Percentiles rank a stretch among this genome's conserved stretches.
These are phyloP conservation scores for Amphipoea oculea DNA, from an alignment of 2,888 invertebrate species.

Conservation along the genomic window DNA sequence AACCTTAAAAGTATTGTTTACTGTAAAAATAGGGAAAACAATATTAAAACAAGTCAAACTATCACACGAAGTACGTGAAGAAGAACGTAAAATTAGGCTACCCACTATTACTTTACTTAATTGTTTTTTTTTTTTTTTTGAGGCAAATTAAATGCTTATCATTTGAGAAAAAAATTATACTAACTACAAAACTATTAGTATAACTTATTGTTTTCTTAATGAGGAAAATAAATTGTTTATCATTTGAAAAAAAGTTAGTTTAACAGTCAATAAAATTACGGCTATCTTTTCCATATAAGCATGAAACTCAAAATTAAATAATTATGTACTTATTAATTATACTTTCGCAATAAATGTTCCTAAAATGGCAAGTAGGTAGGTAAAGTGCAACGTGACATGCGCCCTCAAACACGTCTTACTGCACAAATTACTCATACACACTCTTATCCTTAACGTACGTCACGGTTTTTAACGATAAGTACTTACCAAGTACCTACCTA, in stretches of 20 bases:
- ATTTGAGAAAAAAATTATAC: background rate
- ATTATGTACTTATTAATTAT: no score
- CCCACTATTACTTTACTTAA: no score
- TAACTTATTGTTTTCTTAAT: background rate
- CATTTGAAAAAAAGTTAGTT: background rate
- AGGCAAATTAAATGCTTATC: background rate
- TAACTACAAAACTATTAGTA: background rate
- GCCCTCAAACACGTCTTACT: background rate
- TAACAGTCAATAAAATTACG: background rate
- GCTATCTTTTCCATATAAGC: background rate
- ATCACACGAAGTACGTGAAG: no score
- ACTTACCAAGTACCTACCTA: conserved; percentile 19
- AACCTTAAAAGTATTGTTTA: background rate
- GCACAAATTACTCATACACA: conserved; percentile 36
- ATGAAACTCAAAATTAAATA: background rate
- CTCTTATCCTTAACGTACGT: conserved; percentile 36
- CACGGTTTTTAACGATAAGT: conserved; percentile 40
- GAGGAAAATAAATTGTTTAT: background rate
- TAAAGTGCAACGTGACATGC: background rate
- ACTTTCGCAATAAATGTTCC: conserved; percentile 16
- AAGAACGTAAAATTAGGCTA: no score
- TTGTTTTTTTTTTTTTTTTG: no score
- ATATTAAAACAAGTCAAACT: no score
- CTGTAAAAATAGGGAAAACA: background rate
- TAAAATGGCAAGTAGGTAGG: background rate